These are phyloP conservation scores for Salticus scenicus DNA, from an alignment of 2,888 invertebrate species.

Conservation along the genomic window DNA sequence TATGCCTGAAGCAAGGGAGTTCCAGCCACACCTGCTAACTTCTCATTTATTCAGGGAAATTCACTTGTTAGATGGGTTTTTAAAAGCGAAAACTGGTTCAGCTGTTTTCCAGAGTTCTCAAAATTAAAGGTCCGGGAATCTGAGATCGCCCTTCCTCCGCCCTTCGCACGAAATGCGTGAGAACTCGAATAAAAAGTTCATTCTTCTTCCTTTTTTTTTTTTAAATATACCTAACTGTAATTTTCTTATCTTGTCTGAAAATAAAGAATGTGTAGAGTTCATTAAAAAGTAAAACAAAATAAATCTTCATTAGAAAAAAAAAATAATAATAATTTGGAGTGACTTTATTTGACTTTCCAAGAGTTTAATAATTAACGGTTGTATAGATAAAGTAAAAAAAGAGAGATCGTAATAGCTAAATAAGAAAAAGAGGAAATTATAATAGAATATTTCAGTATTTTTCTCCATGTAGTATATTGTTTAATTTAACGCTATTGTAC, in stretches of 20 bases:
- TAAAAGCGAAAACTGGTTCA: conserved; percentile 14
- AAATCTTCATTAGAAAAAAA: no score
- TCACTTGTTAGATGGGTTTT: background rate
- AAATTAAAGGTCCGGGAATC: background rate
- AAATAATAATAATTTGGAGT: no score
- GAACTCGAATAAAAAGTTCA: background rate
- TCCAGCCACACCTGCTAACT: background rate
- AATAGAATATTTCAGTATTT: no score
- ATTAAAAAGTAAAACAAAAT: no score
- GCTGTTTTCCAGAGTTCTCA: background rate
- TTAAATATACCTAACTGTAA: background rate
- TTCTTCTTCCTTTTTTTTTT: background rate
- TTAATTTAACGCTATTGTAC: no score
- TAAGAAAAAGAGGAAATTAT: no score
- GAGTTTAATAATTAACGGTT: no score
- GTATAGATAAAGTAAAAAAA: no score
- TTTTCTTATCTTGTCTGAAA: background rate
- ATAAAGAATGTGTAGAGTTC: background rate
- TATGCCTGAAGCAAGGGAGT: background rate
- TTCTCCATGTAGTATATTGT: no score
- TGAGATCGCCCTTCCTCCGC: background rate
- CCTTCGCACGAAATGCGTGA: background rate
- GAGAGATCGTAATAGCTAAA: no score
- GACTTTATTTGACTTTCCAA: no score
- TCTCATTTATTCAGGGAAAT: background rate